These are phyloP conservation scores for Drosophila peninsularis DNA, from an alignment of 2,888 invertebrate genomes.

Conservation along the genomic window DNA sequence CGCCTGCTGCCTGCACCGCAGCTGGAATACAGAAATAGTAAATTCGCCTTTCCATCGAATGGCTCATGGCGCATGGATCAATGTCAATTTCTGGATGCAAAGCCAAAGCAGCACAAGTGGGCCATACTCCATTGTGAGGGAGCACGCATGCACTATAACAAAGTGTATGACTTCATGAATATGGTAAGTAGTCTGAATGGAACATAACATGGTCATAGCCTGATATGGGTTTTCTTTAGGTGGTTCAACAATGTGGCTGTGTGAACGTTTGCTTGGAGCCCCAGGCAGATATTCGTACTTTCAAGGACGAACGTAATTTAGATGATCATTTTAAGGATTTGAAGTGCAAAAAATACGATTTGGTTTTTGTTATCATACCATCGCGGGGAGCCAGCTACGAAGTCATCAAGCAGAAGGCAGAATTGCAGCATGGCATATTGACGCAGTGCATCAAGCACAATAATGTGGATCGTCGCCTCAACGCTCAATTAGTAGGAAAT, in stretches of 20 bases:
- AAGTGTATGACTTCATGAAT: slow-evolving; percentile 26
- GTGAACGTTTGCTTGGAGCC: slow-evolving; percentile 65
- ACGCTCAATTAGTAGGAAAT: slow-evolving; percentile 88
- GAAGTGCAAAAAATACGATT: slow-evolving; percentile 82
- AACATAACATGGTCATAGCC: not conserved
- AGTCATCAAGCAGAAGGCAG: slow-evolving; percentile 89
- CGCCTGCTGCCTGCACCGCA: slow-evolving; percentile 91
- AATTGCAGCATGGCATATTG: slow-evolving; percentile 88
- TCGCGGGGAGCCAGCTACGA: slow-evolving; percentile 83
- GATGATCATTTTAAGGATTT: slow-evolving; percentile 53
- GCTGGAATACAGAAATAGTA: slow-evolving; percentile 86
- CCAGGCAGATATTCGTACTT: slow-evolving; percentile 39
- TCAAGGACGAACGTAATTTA: slow-evolving; percentile 50
- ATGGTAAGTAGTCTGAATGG: slow-evolving; percentile 33
- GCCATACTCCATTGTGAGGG: slow-evolving; percentile 63
- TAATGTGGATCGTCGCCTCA: slow-evolving; percentile 85
- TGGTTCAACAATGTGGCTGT: not conserved
- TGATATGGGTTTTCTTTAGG: slow-evolving; percentile 9
- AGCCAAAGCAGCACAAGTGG: slow-evolving; percentile 69
- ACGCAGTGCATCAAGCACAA: slow-evolving; percentile 90
- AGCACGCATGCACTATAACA: slow-evolving; percentile 33
- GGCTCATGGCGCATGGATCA: slow-evolving; percentile 75
- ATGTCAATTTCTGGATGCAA: slow-evolving; percentile 49
- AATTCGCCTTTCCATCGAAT: slow-evolving; percentile 41
- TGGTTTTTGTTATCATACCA: slow-evolving; percentile 88